Percentiles rank a stretch among this genome's conserved stretches.
Conservation (phyloP, 2,797 vertebrate genomes). For the Basileuterus tristriatus region DNA sequence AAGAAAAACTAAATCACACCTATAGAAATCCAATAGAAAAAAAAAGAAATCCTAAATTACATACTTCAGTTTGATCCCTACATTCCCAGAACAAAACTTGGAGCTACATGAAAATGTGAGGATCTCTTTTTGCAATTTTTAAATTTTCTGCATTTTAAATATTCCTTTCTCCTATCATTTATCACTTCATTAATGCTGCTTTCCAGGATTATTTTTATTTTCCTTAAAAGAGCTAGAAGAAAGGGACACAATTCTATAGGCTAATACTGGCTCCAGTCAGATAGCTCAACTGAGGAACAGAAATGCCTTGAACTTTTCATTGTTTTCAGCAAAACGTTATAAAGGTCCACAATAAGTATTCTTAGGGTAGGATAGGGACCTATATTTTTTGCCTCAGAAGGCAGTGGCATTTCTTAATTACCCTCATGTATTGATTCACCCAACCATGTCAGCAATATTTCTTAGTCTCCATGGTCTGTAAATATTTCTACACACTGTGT, state of each 20-base stretch:
- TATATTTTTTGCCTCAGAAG: conserved; percentile 17
- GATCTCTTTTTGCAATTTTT: background rate
- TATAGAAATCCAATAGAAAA: background rate
- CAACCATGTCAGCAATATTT: conserved; percentile 30
- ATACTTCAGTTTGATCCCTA: background rate
- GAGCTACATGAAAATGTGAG: background rate
- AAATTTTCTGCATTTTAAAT: background rate
- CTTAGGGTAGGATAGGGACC: background rate
- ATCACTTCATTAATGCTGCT: background rate
- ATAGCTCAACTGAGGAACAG: background rate
- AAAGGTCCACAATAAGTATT: background rate
- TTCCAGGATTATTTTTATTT: background rate
- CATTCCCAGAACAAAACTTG: background rate
- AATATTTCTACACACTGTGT: conserved; percentile 36
- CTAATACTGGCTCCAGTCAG: background rate
- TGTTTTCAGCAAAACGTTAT: background rate
- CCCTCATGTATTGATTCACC: conserved; percentile 12
- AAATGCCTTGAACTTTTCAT: background rate
- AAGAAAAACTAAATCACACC: background rate
- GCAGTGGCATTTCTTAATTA: background rate
- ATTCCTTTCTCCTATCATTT: background rate
- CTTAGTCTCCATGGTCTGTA: conserved; percentile 10
- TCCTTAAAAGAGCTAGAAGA: background rate
- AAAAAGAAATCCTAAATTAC: background rate
- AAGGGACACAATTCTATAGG: background rate